Evolutionary conservation across 2,113 vertebrate genomes (phyloP), one percentile per base, ranked within the genome.

Genomic region (Butorides virescens): DNA sequence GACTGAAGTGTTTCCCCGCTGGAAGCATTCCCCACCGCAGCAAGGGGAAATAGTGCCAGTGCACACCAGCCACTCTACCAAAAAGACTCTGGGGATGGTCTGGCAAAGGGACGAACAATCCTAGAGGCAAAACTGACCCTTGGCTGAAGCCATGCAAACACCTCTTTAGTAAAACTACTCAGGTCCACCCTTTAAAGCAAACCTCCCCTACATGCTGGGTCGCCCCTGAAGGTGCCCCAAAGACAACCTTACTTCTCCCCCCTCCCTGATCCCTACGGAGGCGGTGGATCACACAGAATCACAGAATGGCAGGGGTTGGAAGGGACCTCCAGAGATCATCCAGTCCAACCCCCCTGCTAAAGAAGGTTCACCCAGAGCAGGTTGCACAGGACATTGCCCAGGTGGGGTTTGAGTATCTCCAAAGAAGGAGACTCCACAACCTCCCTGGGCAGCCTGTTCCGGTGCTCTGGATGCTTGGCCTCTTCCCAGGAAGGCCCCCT

Each of bases 261-360:
- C 4, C 0, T 5, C 15, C 34, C 34, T 3, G 3, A 29, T 39
- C 58, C 29, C 46, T 29, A 37, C 0, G 2, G 37, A 63, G 15
- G 42, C 13, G 49, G 12, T 4, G n/a, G 42, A 44, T 44, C 42
- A 42, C 42, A 42, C 42, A 42, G 42, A 15, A 42, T 42, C 42
- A 44, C 42, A 44, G 42, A 44, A 44, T 44, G 42, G 42, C 42
- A 44, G 42, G 42, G 42, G 14, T 44, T 15, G 42, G 42, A 44
- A 44, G 42, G 42, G 42, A 44, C 42, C 42, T 44, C 15, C 6
- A 5, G 42, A 44, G 42, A 15, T 44, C 42, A 44, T 44, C 42
- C 42, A 44, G 15, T 44, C 42, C 42, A 44, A 15, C 42, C 42
- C 42, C 42, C 13, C 15, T 44, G 42, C 42, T 44, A 44, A 44